Conservation (phyloP, 2,797 vertebrate species). For the Enteromius afrohamiltoni region DNA sequence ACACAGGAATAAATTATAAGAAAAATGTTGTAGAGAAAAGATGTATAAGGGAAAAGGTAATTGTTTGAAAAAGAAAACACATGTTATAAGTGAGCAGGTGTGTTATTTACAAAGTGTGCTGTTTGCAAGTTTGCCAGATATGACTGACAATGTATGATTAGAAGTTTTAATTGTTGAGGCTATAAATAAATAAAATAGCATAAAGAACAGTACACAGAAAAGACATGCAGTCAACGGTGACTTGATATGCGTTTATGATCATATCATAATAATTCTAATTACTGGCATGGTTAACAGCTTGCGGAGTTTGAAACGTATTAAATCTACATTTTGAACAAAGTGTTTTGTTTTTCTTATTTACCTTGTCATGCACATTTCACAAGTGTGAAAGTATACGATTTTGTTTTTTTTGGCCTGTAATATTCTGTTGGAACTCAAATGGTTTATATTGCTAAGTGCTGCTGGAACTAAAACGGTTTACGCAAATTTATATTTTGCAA, state of each 20-base stretch:
- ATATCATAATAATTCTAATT: not conserved
- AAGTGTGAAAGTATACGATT: not conserved
- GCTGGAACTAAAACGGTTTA: not conserved
- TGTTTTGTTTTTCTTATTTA: conserved; percentile 3
- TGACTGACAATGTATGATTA: no score
- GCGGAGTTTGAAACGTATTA: not conserved
- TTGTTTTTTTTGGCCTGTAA: not conserved
- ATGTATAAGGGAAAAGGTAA: no score
- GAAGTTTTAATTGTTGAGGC: no score
- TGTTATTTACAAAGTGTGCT: no score
- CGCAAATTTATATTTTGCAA: not conserved
- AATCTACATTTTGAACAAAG: not conserved
- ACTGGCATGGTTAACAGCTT: not conserved
- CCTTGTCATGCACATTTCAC: not conserved
- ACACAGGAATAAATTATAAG: no score
- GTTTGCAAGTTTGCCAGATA: no score
- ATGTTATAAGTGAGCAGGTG: no score
- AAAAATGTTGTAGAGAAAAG: no score
- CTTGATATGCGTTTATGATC: not conserved
- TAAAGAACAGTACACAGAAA: not conserved
- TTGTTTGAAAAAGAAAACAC: no score
- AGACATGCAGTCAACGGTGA: not conserved
- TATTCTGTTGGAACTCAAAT: not conserved
- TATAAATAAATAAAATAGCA: no score
- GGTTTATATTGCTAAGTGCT: not conserved